Evolutionary conservation across 2,888 invertebrate species (phyloP).

Genomic region (Eristalinus aeneus): DNA sequence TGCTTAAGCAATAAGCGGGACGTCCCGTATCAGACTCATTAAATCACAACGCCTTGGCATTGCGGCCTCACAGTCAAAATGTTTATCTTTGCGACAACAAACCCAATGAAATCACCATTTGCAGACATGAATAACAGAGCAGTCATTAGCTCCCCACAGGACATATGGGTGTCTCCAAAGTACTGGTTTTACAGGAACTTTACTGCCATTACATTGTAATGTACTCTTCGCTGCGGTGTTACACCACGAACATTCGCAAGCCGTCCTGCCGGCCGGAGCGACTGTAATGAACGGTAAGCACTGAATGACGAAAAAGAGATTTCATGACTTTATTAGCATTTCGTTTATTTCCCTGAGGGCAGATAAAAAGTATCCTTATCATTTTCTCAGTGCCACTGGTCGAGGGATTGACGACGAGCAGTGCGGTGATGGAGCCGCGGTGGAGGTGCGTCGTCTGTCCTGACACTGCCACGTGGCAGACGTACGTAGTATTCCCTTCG

Average conservation of each 20-base stretch:
- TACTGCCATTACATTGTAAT: conserved; percentile 61
- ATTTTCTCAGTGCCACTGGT: conserved; percentile 27
- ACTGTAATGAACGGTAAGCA: conserved; percentile 58
- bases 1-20: not conserved
- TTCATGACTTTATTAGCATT: conserved; percentile 69
- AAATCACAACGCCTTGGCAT: conserved; percentile 27
- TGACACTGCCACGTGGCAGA: not conserved
- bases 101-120: conserved; percentile 59
- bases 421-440: not conserved
- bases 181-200: conserved; percentile 53
- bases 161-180: conserved; percentile 60
- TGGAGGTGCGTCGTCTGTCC: not conserved
- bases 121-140: conserved; percentile 55
- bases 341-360: conserved; percentile 67
- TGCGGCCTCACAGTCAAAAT: conserved; percentile 49
- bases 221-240: conserved; percentile 29
- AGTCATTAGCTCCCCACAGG: conserved; percentile 66
- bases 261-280: not conserved
- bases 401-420: not conserved
- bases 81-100: conserved; percentile 56
- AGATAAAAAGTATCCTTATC: conserved; percentile 68
- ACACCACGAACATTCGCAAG: not conserved
- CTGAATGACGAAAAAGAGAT: conserved; percentile 66
- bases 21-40: conserved; percentile 9
- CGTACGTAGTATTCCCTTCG: conserved; percentile 40